A percentile compares a stretch with the other conserved stretches of the same genome.
Conservation (phyloP, 1,140 invertebrate genomes). For the Sinonovacula constricta region DNA sequence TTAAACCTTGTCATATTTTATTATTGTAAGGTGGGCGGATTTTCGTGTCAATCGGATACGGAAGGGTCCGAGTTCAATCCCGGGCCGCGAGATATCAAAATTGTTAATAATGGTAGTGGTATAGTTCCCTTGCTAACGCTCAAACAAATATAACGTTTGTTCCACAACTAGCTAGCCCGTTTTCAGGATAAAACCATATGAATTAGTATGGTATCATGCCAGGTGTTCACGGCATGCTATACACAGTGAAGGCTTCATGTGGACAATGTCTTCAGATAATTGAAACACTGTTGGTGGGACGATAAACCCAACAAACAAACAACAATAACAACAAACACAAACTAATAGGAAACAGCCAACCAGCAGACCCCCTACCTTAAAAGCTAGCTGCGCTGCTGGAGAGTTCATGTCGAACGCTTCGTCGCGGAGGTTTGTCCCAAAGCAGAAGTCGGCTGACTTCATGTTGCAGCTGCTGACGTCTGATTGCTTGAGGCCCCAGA, state of each 20-base stretch:
- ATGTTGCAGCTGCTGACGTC: slow-evolving; percentile 34
- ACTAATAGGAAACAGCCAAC: background rate
- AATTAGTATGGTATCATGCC: background rate
- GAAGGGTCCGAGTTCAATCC: too few relatives aligned
- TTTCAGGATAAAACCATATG: background rate
- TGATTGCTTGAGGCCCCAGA: slow-evolving; percentile 36
- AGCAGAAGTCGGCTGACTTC: slow-evolving; percentile 38
- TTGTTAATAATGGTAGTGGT: too few relatives aligned
- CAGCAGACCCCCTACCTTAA: slow-evolving; percentile 22
- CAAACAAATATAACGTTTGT: background rate
- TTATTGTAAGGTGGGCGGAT: too few relatives aligned
- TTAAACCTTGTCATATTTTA: too few relatives aligned
- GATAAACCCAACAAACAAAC: background rate
- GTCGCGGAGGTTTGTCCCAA: slow-evolving; percentile 22
- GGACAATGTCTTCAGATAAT: background rate
- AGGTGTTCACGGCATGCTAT: background rate
- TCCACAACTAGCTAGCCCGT: background rate
- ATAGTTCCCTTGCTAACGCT: too few relatives aligned
- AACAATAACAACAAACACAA: background rate
- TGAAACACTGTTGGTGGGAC: background rate
- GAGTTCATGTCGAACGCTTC: slow-evolving; percentile 33
- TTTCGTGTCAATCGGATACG: too few relatives aligned
- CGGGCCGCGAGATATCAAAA: too few relatives aligned
- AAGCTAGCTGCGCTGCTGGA: slow-evolving; percentile 20
- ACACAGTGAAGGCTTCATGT: background rate